phyloP scores from a whole-genome alignment of 2,888 invertebrate species.

The Lasioglossum leucozonium region DNA sequence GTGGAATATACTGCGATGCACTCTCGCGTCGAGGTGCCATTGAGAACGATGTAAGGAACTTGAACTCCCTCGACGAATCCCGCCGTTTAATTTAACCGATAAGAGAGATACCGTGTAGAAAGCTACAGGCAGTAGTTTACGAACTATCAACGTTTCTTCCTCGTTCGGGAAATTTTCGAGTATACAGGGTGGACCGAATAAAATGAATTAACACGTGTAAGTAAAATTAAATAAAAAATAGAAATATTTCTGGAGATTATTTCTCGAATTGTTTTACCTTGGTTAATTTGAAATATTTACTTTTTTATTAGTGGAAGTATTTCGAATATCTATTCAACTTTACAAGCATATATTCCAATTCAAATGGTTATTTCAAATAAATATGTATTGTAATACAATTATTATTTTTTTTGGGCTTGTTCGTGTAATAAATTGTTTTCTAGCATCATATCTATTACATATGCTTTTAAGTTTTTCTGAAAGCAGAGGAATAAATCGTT shows the following conservation, averaged over 20 bases:
- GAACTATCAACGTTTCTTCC: constrained; percentile 13
- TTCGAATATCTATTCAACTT: not conserved
- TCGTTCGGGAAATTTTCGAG: constrained; percentile 12
- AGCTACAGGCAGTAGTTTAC: constrained; percentile 17
- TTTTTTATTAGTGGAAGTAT: not conserved
- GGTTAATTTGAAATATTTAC: not conserved
- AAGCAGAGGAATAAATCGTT: not conserved
- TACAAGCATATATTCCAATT: too few relatives aligned
- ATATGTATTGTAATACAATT: too few relatives aligned
- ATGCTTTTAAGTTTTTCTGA: not conserved
- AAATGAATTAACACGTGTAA: not conserved
- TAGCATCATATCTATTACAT: not conserved
- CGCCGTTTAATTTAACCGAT: constrained; percentile 53
- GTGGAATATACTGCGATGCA: constrained; percentile 32
- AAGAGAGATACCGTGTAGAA: constrained; percentile 25
- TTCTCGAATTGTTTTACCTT: not conserved
- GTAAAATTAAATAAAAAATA: not conserved
- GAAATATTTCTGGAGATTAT: not conserved
- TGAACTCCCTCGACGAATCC: constrained; percentile 37
- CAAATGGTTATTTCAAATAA: too few relatives aligned
- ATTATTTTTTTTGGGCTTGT: too few relatives aligned
- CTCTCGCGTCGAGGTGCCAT: constrained; percentile 11
- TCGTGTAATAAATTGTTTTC: too few relatives aligned
- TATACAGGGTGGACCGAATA: not conserved
- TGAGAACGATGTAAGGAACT: constrained; percentile 17